Percentiles rank a stretch among this genome's conserved stretches.
Conservation (phyloP, 2,888 invertebrate species). For the Idaea dimidiata region DNA sequence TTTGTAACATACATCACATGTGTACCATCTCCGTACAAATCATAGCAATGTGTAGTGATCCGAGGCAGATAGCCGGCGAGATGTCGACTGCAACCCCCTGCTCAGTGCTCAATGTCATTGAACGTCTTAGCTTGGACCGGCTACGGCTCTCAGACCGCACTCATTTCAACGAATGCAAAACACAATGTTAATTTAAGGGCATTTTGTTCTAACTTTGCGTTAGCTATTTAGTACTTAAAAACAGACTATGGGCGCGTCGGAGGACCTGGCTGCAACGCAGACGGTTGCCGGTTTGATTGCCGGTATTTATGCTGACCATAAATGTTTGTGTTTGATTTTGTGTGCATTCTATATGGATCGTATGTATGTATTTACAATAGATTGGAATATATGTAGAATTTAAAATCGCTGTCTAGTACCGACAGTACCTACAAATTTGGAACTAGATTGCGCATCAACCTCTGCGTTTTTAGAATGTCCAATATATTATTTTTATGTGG, state of each 20-base stretch:
- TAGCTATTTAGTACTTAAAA: constrained; percentile 36
- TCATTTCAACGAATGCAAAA: constrained; percentile 56
- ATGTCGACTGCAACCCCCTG: constrained; percentile 70
- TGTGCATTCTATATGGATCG: too few species aligned
- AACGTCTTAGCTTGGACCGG: constrained; percentile 61
- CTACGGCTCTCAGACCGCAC: constrained; percentile 29
- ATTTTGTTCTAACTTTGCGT: constrained; percentile 36
- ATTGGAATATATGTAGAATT: too few species aligned
- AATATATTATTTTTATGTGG: not conserved
- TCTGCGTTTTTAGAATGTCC: too few species aligned
- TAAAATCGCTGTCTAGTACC: too few species aligned
- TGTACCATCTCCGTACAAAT: constrained; percentile 24
- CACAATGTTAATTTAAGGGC: constrained; percentile 52
- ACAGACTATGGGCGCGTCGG: not conserved
- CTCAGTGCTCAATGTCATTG: constrained; percentile 62
- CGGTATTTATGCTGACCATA: too few species aligned
- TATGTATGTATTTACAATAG: too few species aligned
- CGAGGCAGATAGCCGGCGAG: constrained; percentile 62
- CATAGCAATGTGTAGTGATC: constrained; percentile 60
- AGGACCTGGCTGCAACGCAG: too few species aligned
- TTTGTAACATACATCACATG: constrained; percentile 22
- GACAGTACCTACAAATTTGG: too few species aligned
- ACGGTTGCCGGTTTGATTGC: too few species aligned
- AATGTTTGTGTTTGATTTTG: too few species aligned
- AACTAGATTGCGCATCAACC: too few species aligned